Evolutionary conservation across 1,140 invertebrate genomes (phyloP).

Genomic region (Coenobita brevimanus): DNA sequence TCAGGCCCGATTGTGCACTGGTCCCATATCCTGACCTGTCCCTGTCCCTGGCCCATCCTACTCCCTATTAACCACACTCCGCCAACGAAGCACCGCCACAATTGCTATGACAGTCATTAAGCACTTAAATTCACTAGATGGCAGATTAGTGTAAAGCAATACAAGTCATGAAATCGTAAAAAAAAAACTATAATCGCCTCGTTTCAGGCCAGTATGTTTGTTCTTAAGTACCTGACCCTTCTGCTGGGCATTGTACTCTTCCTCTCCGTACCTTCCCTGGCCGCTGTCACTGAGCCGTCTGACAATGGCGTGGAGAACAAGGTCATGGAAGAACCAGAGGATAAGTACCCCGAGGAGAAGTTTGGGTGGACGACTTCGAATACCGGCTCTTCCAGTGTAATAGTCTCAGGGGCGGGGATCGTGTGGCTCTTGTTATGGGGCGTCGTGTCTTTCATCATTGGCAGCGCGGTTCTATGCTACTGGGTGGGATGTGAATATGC

Average conservation of each 20-base stretch:
- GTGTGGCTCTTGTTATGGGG: slow-evolving; percentile 60
- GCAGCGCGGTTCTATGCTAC: slow-evolving; percentile 54
- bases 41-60: slow-evolving; percentile 45
- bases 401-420: slow-evolving; percentile 63
- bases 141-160: slow-evolving; percentile 41
- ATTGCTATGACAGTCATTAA: slow-evolving; percentile 15
- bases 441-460: slow-evolving; percentile 54
- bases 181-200: not conserved
- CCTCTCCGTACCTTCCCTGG: slow-evolving; percentile 46
- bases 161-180: slow-evolving; percentile 4
- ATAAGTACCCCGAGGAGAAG: slow-evolving; percentile 42
- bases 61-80: slow-evolving; percentile 49
- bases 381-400: slow-evolving; percentile 45
- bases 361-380: slow-evolving; percentile 28
- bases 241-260: slow-evolving; percentile 39
- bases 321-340: slow-evolving; percentile 36
- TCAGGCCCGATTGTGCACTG: slow-evolving; percentile 62
- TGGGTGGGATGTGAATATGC: slow-evolving; percentile 60
- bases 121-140: slow-evolving; percentile 55
- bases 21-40: slow-evolving; percentile 44
- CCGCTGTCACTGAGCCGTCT: not conserved
- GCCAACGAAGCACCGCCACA: slow-evolving; percentile 57
- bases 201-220: slow-evolving; percentile 61
- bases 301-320: slow-evolving; percentile 6
- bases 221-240: slow-evolving; percentile 44